Evolutionary conservation across 1,140 invertebrate genomes (phyloP).

Genomic region (Trichonephila clavata): DNA sequence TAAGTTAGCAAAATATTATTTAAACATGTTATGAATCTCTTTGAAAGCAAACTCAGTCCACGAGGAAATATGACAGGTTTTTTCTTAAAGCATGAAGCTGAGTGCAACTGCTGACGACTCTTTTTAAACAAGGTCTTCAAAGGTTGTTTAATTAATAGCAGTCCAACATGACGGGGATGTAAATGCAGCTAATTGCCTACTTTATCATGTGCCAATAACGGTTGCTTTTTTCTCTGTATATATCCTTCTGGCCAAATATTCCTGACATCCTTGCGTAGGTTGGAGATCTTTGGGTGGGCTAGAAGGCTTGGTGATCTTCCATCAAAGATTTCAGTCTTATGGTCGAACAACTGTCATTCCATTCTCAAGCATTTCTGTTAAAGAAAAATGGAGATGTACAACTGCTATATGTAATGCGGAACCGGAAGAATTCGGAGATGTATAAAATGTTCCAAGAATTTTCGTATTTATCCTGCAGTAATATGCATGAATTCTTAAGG

Average conservation of each 20-base stretch:
- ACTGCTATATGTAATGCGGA: no score
- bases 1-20: no score
- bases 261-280: not conserved
- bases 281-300: slow-evolving; percentile 2
- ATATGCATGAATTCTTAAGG: no score
- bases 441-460: no score
- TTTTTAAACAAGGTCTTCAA: not conserved
- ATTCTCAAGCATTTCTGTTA: no score
- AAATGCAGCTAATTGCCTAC: not conserved
- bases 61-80: not conserved
- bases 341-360: no score
- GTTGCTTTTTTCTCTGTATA: not conserved
- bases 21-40: no score
- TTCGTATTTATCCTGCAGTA: no score
- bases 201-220: not conserved
- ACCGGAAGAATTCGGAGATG: no score
- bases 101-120: not conserved
- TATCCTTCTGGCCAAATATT: not conserved
- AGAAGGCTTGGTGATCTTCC: not conserved
- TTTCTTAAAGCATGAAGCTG: not conserved
- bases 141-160: not conserved
- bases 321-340: not conserved
- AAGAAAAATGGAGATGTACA: no score
- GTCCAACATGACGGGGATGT: not conserved
- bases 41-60: not conserved